These are phyloP conservation scores for Torymus aiolomorphi DNA, from an alignment of 2,888 invertebrate species.

Conservation along the genomic window DNA sequence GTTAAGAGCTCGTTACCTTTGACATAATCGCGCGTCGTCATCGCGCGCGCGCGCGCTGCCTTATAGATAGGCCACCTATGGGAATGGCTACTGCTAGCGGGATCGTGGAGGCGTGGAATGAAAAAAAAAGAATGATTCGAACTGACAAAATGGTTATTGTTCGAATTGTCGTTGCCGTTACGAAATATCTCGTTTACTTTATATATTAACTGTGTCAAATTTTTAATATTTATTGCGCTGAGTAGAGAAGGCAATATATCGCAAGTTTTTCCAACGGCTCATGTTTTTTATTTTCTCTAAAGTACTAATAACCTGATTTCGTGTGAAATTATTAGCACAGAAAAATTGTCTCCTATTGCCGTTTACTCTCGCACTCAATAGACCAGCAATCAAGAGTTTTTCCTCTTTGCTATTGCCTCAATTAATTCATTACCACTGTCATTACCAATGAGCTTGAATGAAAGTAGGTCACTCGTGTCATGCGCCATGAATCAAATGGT, in stretches of 20 bases:
- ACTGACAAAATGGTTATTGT: too few relatives aligned
- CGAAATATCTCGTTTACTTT: too few relatives aligned
- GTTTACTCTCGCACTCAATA: background rate
- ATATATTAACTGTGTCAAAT: too few relatives aligned
- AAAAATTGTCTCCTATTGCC: too few relatives aligned
- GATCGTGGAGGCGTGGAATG: background rate
- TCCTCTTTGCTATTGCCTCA: background rate
- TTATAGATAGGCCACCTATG: constrained; percentile 6
- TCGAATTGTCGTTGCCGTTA: too few relatives aligned
- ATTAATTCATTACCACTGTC: background rate
- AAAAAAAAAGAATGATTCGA: background rate
- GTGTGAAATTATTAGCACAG: too few relatives aligned
- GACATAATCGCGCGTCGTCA: constrained; percentile 47
- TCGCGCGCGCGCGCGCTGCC: constrained; percentile 16
- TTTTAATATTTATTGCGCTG: too few relatives aligned
- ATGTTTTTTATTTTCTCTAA: too few relatives aligned
- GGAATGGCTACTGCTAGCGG: background rate
- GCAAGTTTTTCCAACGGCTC: too few relatives aligned
- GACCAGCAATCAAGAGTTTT: background rate
- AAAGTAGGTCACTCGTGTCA: background rate
- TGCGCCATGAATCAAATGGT: background rate
- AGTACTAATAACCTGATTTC: too few relatives aligned
- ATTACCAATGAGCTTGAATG: background rate
- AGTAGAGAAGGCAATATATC: too few relatives aligned
- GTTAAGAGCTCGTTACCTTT: constrained; percentile 48